Base-by-base conservation (phyloP, 2,797 vertebrate species). In the Potorous gilbertii region DNA sequence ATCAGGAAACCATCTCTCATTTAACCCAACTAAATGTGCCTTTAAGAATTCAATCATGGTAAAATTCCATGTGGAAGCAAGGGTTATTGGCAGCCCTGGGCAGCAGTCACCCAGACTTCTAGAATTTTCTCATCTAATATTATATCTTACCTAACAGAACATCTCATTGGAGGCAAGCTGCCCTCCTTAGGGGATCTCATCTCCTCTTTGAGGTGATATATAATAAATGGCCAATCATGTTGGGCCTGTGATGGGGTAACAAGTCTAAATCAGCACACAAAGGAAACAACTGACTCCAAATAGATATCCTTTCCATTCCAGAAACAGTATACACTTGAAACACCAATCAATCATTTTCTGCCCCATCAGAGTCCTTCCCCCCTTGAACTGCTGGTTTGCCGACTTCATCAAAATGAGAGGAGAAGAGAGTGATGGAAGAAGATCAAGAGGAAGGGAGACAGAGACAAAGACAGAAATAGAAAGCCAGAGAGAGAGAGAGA, bases 261-360 rank as follows among this genome's bases (percentile, higher is more conserved):
- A n/a, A 74, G n/a, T 74, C n/a, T 24, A 40, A 81, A 46, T 81
- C 40, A 97, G 95, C 74, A 94, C 90, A 92, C 87, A 95, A 95
- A 97, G 96, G 97, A 98, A 98, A 97, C 0, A 92, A 46, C 46
- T 57, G 87, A 1, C 54, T 96, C 87, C 92, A 66, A n/a, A 10
- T 46, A 94, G 1, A 54, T 91, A 95, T 97, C 93, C 59, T 93
- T 93, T 50, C 16, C 90, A 34, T 46, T 0, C 18, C 18, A 50
- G 94, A 93, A 34, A 66, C 29, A 92, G 27, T 56, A 34, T 4
- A 62, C 27, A 95, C 97, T 52, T 55, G 21, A 52, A 34, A 95
- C 5, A 6, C 55, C 0, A 21, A 24, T 5, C 91, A 40, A 28
- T 21, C 11, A 29, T 28, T 27, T 46, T 62, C 56, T 31, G 31